These are phyloP conservation scores for Cryptus armator DNA, from an alignment of 2,888 invertebrate species.

Conservation along the genomic window DNA sequence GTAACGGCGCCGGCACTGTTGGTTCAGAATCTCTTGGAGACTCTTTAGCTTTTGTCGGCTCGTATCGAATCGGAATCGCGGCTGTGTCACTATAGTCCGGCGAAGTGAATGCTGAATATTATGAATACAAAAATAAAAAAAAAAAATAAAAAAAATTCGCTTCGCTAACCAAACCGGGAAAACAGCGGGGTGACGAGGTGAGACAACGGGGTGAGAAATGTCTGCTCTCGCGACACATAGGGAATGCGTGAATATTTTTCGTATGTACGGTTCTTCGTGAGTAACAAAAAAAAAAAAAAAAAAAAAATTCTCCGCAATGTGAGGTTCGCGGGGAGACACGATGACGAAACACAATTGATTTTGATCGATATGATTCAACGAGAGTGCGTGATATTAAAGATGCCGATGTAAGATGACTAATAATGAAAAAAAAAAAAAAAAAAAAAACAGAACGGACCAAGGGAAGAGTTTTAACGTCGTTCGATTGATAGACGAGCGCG, in stretches of 20 bases:
- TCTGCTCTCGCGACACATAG: constrained; percentile 30
- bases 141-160: not conserved
- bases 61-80: constrained; percentile 41
- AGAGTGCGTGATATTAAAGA: constrained; percentile 10
- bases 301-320: not conserved
- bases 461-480: constrained; percentile 38
- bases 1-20: constrained; percentile 81
- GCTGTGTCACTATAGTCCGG: constrained; percentile 35
- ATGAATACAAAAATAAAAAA: not conserved
- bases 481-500: constrained; percentile 23
- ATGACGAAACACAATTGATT: not conserved
- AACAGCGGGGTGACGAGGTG: not conserved
- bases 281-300: constrained; percentile 11
- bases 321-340: not conserved
- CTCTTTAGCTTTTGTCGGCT: constrained; percentile 77
- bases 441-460: constrained; percentile 50
- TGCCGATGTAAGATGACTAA: constrained; percentile 15
- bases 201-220: constrained; percentile 30
- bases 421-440: not conserved
- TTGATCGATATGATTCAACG: constrained; percentile 14
- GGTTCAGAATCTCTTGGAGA: constrained; percentile 82
- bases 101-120: constrained; percentile 31
- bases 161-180: no score
- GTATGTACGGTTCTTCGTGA: constrained; percentile 61
- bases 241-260: constrained; percentile 70